phyloP scores from a whole-genome alignment of 2,888 invertebrate species.

The Acholoe squamosa region DNA sequence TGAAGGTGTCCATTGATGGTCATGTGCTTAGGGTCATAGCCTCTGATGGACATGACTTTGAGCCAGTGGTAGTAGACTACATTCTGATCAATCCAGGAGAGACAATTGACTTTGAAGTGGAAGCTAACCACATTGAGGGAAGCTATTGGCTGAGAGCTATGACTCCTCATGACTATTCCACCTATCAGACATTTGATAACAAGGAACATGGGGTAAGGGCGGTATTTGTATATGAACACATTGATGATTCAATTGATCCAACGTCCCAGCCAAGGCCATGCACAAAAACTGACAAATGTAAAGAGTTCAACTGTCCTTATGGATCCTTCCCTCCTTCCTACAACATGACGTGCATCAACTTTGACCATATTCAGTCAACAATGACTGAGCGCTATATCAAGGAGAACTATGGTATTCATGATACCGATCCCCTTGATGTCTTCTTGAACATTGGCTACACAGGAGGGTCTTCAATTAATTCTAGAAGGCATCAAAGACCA shows the following conservation, averaged over 20 bases:
- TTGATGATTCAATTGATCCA: neutral
- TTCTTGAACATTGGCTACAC: neutral
- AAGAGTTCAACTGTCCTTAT: slow-evolving; percentile 63
- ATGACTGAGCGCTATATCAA: neutral
- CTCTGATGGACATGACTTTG: slow-evolving; percentile 74
- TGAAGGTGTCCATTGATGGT: slow-evolving; percentile 73
- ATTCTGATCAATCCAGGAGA: slow-evolving; percentile 75
- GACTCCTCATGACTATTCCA: neutral
- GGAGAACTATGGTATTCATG: neutral
- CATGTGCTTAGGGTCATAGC: slow-evolving; percentile 73
- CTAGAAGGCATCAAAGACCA: neutral
- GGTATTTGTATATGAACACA: neutral
- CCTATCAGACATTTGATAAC: neutral
- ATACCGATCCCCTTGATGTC: neutral
- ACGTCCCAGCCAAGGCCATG: neutral
- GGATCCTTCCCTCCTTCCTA: slow-evolving; percentile 47
- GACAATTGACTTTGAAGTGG: slow-evolving; percentile 74
- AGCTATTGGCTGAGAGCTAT: slow-evolving; percentile 76
- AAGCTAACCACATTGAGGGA: slow-evolving; percentile 68
- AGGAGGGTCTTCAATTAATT: neutral
- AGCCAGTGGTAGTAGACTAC: slow-evolving; percentile 71
- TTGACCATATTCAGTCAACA: neutral
- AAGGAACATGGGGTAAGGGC: neutral
- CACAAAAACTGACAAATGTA: neutral
- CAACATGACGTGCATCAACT: slow-evolving; percentile 26